These are phyloP conservation scores for Anarrhichthys ocellatus DNA, from an alignment of 2,113 vertebrate genomes.

Conservation along the genomic window DNA sequence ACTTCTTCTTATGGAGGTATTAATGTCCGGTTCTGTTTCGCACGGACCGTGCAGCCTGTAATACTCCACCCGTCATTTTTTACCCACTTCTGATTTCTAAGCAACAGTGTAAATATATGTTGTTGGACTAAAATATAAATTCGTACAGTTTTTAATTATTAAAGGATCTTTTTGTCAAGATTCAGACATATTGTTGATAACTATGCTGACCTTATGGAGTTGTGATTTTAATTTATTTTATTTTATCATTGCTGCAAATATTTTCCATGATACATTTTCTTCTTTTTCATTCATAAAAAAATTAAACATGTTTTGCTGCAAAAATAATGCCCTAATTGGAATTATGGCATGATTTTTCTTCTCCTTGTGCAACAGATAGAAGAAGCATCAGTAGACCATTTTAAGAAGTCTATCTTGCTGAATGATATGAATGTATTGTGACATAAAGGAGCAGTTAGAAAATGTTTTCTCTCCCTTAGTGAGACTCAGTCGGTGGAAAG, in stretches of 20 bases:
- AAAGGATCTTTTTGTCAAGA: not conserved
- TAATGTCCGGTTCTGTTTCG: not conserved
- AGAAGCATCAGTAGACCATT: not conserved
- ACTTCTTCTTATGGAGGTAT: conserved; percentile 17
- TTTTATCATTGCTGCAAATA: not conserved
- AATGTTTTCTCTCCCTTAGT: not conserved
- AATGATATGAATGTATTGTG: too few species aligned
- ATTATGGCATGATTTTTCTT: not conserved
- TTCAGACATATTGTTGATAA: not conserved
- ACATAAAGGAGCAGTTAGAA: not conserved
- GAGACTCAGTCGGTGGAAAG: conserved; percentile 12
- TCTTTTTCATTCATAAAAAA: not conserved
- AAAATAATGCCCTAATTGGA: not conserved
- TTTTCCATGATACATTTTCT: not conserved
- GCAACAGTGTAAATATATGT: not conserved
- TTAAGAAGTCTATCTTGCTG: not conserved
- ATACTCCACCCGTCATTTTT: not conserved
- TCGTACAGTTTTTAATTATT: not conserved
- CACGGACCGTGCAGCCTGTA: not conserved
- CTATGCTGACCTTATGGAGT: not conserved
- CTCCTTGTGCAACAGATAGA: conserved; percentile 41
- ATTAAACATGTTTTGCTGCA: too few species aligned
- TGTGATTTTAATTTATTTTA: not conserved
- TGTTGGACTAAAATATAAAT: not conserved
- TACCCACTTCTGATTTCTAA: not conserved